Base-by-base conservation (phyloP, 2,888 invertebrate genomes). In the Synergus gifuensis region DNA sequence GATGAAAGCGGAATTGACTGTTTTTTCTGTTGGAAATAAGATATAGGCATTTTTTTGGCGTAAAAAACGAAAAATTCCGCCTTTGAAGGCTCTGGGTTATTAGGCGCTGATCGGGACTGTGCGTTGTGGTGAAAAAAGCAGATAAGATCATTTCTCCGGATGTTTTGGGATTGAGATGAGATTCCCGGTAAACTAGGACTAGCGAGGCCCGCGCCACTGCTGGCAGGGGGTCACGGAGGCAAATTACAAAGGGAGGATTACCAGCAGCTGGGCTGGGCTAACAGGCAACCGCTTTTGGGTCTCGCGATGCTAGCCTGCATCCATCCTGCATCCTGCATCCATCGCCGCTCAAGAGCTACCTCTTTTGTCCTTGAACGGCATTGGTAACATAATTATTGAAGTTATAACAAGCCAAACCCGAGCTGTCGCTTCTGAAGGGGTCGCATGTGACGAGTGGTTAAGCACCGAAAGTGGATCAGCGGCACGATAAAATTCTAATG, bases 241-340 rank as follows among this genome's bases (percentile, higher is more conserved):
- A 92, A 91, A 91, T 92, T 91, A 92, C 92, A 92, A 92, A 92
- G 89, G 91, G 92, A 92, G 92, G 92, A 92, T 92, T 92, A 92
- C 90, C 88, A 90, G 91, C 92, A 92, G 92, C 92, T 92, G 92
- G 92, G 90, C 91, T 88, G 90, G 91, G 90, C 81, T 85, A 81
- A 81, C 80, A 78, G 46, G 80, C 79, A 73, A 60, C 58, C 54
- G 76, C 80, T 49, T 62, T 42, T 60, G 22, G 46, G 66, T 77
- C 44, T 78, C 79, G 82, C 78, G 80, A 81, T 81, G 82, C 79
- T 82, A 82, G 79, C 78, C 44, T 77, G 54, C 76, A 76, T 76
- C 62, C 60, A 76, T 76, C 60, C 62, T 76, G 76, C 76, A 40
- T 76, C 36, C 60, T 60, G 60, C 81, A 81, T 83, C 80, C 79